Evolutionary conservation across 2,797 vertebrate species (phyloP).

Genomic region (Molossus alvarezi): DNA sequence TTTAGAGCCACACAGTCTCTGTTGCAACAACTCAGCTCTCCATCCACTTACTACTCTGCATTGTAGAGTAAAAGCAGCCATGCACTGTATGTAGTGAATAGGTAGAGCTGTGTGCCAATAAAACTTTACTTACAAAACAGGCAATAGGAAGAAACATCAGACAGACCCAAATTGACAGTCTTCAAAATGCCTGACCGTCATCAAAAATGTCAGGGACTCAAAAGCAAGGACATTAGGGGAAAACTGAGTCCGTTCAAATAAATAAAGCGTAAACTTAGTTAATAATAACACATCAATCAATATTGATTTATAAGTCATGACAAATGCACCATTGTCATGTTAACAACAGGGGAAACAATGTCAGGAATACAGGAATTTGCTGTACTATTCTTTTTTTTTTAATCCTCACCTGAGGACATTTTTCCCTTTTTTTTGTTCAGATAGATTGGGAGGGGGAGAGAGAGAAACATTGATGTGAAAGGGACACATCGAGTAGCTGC

Average conservation of each 20-base stretch:
- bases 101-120: background rate
- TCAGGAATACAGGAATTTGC: background rate
- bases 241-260: background rate
- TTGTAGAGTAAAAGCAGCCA: background rate
- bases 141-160: background rate
- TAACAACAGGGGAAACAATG: background rate
- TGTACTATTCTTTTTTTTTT: background rate
- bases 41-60: background rate
- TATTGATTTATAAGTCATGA: background rate
- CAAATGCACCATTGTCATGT: background rate
- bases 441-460: too few species aligned
- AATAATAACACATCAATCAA: background rate
- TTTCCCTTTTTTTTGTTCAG: too few species aligned
- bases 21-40: background rate
- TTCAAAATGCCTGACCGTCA: background rate
- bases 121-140: background rate
- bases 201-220: background rate
- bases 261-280: background rate
- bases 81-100: background rate
- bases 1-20: background rate
- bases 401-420: background rate
- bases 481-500: too few species aligned
- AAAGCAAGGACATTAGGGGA: background rate
- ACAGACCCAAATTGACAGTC: background rate
- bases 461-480: too few species aligned